Conservation (phyloP, 1,140 invertebrate genomes). For the Dinothrombium tinctorium region DNA sequence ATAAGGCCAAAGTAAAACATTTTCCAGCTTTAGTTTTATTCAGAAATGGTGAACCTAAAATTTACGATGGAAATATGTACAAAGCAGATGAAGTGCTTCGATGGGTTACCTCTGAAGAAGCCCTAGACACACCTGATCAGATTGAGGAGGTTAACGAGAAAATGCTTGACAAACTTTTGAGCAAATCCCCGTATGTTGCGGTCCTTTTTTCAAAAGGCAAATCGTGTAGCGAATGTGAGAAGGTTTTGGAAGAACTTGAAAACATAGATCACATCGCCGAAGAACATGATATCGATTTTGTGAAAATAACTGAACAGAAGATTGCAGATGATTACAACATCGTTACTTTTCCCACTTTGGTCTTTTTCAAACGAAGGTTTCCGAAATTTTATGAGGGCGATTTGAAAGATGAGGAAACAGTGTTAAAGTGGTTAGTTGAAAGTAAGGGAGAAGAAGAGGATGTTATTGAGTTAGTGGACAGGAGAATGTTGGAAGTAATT, state of each 20-base stretch:
- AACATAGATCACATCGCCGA: constrained; percentile 86
- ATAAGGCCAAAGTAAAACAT: constrained; percentile 47
- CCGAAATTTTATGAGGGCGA: constrained; percentile 65
- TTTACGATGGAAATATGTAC: constrained; percentile 50
- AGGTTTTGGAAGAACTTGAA: constrained; percentile 66
- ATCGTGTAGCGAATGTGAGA: constrained; percentile 64
- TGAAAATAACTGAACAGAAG: constrained; percentile 71
- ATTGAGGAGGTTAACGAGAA: constrained; percentile 77
- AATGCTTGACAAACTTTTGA: constrained; percentile 72
- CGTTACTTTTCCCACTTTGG: constrained; percentile 48
- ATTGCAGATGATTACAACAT: constrained; percentile 73
- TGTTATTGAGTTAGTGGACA: constrained; percentile 71
- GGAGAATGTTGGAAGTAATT: constrained; percentile 61
- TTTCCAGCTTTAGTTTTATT: constrained; percentile 72
- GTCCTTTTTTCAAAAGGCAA: constrained; percentile 85
- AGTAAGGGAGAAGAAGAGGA: constrained; percentile 55
- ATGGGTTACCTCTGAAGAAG: constrained; percentile 76
- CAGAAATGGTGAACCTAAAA: constrained; percentile 42
- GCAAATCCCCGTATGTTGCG: constrained; percentile 63
- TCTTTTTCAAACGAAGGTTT: constrained; percentile 72
- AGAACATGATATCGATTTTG: constrained; percentile 69
- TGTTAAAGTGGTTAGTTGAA: constrained; percentile 66
- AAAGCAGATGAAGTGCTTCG: constrained; percentile 66
- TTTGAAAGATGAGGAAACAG: constrained; percentile 66
- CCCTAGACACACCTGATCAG: constrained; percentile 64